These are phyloP conservation scores for Puma concolor DNA, from an alignment of 2,113 vertebrate genomes.

Conservation along the genomic window DNA sequence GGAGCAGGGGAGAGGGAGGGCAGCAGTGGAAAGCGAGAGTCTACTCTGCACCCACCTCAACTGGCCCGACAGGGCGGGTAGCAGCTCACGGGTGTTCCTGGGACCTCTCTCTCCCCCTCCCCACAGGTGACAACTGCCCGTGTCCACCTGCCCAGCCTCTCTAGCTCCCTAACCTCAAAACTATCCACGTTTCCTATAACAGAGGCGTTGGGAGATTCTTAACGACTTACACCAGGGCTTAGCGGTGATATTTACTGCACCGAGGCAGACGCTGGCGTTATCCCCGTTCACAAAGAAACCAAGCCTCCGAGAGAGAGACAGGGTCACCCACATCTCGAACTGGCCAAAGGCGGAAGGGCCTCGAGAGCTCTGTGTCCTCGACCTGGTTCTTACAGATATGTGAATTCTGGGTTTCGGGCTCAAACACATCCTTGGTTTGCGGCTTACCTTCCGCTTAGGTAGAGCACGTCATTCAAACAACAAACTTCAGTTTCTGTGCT, in stretches of 20 bases:
- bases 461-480: neutral
- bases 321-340: neutral
- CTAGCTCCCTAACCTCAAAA: neutral
- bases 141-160: neutral
- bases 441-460: neutral
- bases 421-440: neutral
- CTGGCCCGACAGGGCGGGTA: neutral
- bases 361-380: neutral
- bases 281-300: neutral
- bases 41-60: neutral
- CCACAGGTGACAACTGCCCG: neutral
- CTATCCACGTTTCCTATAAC: fast-evolving
- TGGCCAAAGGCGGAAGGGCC: neutral
- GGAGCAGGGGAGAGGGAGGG: neutral
- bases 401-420: neutral
- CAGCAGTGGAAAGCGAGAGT: neutral
- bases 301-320: neutral
- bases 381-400: neutral
- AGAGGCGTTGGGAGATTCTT: neutral
- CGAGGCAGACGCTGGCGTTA: neutral
- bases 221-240: fast-evolving
- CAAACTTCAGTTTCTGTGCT: neutral
- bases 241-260: fast-evolving
- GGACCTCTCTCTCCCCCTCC: neutral
- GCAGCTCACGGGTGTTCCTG: neutral